A percentile compares a stretch with the other conserved stretches of the same genome.
phyloP scores from a whole-genome alignment of 2,888 invertebrate genomes.

The Phyllotreta cruciferae region DNA sequence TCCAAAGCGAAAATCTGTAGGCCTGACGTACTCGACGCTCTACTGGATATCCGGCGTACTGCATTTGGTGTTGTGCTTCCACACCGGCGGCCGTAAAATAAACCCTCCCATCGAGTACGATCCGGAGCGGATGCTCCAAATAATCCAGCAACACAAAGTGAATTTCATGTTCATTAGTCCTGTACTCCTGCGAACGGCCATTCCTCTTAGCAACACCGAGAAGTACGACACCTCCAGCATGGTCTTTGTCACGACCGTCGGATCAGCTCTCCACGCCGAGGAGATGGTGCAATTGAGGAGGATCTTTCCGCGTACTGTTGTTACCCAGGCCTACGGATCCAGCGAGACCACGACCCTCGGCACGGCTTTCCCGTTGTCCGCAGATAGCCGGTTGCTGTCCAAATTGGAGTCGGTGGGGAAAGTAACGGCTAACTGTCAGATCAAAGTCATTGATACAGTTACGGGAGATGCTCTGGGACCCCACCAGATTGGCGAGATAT shows the following conservation, averaged over 20 bases:
- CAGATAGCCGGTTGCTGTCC: constrained; percentile 9
- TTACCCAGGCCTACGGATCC: constrained; percentile 57
- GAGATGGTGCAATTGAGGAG: constrained; percentile 37
- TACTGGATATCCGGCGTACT: constrained; percentile 51
- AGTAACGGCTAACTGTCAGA: constrained; percentile 14
- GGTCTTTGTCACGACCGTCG: not conserved
- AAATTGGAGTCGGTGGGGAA: constrained; percentile 33
- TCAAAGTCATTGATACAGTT: constrained; percentile 54
- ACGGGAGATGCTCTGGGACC: constrained; percentile 59
- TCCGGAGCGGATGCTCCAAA: constrained; percentile 37
- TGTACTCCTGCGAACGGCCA: constrained; percentile 40
- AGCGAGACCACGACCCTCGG: constrained; percentile 55
- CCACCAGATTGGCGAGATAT: constrained; percentile 62
- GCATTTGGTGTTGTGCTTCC: constrained; percentile 37
- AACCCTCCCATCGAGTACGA: constrained; percentile 40
- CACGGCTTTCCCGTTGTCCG: constrained; percentile 31
- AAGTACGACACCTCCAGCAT: constrained; percentile 36
- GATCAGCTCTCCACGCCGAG: not conserved
- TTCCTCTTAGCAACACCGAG: constrained; percentile 28
- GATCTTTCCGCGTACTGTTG: constrained; percentile 53
- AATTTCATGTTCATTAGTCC: constrained; percentile 35
- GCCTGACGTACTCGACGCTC: constrained; percentile 43
- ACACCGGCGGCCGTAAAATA: constrained; percentile 43
- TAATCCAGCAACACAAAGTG: constrained; percentile 47
- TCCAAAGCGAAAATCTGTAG: constrained; percentile 10